These are phyloP conservation scores for Megathymus violae DNA, from an alignment of 1,140 invertebrate species.

Conservation along the genomic window DNA sequence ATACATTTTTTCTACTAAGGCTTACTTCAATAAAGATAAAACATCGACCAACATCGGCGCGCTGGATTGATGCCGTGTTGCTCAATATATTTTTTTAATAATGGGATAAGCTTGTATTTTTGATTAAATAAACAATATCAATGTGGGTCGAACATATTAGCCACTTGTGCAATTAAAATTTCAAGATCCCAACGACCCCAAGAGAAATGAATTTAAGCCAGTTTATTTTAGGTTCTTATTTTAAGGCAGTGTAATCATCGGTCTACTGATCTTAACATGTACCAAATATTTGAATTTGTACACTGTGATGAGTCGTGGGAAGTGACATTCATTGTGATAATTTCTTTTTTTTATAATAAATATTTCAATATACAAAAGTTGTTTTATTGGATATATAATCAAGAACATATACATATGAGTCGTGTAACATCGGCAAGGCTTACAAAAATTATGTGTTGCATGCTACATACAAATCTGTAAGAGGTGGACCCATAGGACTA, in stretches of 20 bases:
- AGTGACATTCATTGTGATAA: conserved; percentile 45
- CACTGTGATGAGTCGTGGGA: conserved; percentile 34
- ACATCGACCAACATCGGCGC: not conserved
- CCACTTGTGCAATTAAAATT: no score
- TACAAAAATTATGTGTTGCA: no score
- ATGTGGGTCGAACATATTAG: no score
- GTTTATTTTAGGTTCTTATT: not conserved
- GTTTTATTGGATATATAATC: no score
- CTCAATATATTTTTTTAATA: not conserved
- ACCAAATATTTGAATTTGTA: conserved; percentile 12
- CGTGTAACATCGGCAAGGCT: no score
- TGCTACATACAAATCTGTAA: no score
- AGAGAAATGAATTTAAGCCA: not conserved
- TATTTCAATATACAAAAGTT: no score
- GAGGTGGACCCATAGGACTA: no score
- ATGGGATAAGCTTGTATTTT: not conserved
- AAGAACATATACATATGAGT: no score
- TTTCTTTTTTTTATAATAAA: conserved; percentile 33
- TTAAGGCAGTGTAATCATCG: no score
- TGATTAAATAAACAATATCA: no score
- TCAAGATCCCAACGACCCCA: no score
- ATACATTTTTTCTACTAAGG: not conserved
- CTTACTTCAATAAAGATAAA: not conserved
- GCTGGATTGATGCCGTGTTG: not conserved
- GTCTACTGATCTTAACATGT: not conserved